Evolutionary conservation across 2,113 vertebrate genomes (phyloP).

Genomic region (Hipposideros armiger): DNA sequence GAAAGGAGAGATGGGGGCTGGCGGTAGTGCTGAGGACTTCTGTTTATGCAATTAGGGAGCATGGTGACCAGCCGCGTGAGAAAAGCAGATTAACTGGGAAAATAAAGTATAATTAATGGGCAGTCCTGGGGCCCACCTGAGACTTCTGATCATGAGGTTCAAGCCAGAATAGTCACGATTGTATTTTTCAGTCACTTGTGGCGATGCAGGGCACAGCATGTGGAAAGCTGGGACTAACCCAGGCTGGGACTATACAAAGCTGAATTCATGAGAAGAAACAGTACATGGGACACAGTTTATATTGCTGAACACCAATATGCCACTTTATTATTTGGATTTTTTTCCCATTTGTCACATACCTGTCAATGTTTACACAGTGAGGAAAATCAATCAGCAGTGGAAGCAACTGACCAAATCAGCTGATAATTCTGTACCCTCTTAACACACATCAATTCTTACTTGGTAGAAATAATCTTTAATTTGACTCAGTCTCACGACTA

Average conservation of each 20-base stretch:
- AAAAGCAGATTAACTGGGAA: background rate
- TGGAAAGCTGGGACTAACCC: background rate
- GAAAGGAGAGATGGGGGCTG: accelerated
- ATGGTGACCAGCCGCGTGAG: background rate
- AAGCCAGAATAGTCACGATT: accelerated
- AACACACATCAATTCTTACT: slow-evolving; percentile 72
- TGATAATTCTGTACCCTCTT: slow-evolving; percentile 85
- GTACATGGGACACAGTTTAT: slow-evolving; percentile 7
- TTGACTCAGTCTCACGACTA: slow-evolving; percentile 81
- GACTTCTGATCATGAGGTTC: background rate
- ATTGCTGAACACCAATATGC: slow-evolving; percentile 85
- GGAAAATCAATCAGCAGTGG: slow-evolving; percentile 84
- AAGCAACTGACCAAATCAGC: slow-evolving; percentile 82
- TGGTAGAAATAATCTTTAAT: slow-evolving; percentile 75
- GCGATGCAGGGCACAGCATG: accelerated
- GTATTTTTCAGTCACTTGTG: background rate
- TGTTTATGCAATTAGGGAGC: background rate
- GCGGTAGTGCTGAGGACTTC: accelerated
- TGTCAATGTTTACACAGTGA: slow-evolving; percentile 86
- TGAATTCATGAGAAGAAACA: background rate
- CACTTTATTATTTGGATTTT: slow-evolving; percentile 88
- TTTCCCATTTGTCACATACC: slow-evolving; percentile 85
- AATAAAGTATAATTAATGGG: background rate
- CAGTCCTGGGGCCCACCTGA: background rate
- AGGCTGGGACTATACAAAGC: background rate